A percentile compares a stretch with the other conserved stretches of the same genome.
phyloP scores from a whole-genome alignment of 2,113 vertebrate species.

The Phycodurus eques region DNA sequence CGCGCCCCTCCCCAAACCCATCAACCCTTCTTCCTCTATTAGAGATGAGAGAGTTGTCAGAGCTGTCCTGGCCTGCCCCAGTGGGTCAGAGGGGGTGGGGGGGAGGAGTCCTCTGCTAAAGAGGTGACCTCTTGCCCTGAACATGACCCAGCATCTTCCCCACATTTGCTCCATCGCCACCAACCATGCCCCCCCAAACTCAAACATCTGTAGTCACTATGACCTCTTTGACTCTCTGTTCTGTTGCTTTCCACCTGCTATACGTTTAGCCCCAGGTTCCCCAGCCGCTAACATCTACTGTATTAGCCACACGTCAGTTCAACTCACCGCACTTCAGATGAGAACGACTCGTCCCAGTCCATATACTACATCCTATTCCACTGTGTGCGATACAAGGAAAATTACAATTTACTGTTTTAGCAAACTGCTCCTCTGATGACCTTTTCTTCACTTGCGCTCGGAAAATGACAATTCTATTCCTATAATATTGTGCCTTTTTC shows the following conservation, averaged over 20 bases:
- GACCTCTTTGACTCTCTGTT: constrained; percentile 40
- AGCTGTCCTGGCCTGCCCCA: constrained; percentile 71
- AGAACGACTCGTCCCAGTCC: no score
- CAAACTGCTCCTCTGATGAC: no score
- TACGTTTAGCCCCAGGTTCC: constrained; percentile 4
- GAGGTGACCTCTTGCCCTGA: constrained; percentile 70
- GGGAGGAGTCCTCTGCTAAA: constrained; percentile 64
- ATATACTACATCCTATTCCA: background rate
- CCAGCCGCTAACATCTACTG: constrained; percentile 15
- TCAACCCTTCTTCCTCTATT: constrained; percentile 26
- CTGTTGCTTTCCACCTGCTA: constrained; percentile 51
- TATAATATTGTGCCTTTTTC: no score
- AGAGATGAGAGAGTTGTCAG: constrained; percentile 71
- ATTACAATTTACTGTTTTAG: background rate
- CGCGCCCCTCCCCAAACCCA: background rate
- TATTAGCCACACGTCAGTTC: constrained; percentile 18
- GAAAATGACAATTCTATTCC: no score
- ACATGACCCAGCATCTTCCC: constrained; percentile 13
- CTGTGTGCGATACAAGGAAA: background rate
- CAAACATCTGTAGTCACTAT: constrained; percentile 9
- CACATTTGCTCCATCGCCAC: constrained; percentile 15
- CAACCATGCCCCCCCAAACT: background rate
- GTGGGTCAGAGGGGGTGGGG: constrained; percentile 71
- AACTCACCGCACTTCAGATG: background rate
- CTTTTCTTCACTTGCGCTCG: no score